Conservation (phyloP, 2,888 invertebrate species). For the Parthenolecanium corni region DNA sequence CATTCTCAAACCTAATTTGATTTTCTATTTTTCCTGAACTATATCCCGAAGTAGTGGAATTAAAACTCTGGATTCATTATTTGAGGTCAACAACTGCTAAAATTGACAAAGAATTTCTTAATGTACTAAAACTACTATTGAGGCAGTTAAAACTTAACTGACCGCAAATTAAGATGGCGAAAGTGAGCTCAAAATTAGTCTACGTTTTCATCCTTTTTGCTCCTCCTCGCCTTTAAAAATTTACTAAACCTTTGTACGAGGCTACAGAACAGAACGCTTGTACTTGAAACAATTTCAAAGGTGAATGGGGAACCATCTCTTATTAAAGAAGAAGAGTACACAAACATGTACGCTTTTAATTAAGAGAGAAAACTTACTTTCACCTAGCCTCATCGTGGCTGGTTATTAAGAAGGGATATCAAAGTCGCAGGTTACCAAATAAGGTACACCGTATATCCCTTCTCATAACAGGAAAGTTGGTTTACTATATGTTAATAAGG, state of each 20-base stretch:
- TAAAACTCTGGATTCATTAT: no score
- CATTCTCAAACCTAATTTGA: no score
- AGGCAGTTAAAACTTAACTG: not conserved
- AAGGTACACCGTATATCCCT: not conserved
- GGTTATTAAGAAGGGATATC: not conserved
- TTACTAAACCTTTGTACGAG: no score
- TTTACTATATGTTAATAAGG: not conserved
- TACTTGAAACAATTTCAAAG: not conserved
- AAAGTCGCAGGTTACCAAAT: not conserved
- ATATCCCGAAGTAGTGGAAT: no score
- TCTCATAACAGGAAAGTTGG: not conserved
- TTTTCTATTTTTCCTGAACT: no score
- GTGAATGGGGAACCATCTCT: not conserved
- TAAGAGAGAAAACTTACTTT: slow-evolving; percentile 21
- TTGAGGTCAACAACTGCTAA: no score
- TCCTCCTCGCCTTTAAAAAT: no score
- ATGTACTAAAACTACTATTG: not conserved
- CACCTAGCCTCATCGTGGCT: not conserved
- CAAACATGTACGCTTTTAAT: slow-evolving; percentile 23
- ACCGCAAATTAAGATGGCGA: not conserved
- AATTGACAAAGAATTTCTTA: no score
- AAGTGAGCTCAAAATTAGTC: no score
- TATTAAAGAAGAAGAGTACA: slow-evolving; percentile 14
- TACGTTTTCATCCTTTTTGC: no score
- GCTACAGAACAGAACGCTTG: not conserved